A percentile compares a stretch with the other conserved stretches of the same genome.
Conservation (phyloP, 2,888 invertebrate species). For the Nemurella pictetii region DNA sequence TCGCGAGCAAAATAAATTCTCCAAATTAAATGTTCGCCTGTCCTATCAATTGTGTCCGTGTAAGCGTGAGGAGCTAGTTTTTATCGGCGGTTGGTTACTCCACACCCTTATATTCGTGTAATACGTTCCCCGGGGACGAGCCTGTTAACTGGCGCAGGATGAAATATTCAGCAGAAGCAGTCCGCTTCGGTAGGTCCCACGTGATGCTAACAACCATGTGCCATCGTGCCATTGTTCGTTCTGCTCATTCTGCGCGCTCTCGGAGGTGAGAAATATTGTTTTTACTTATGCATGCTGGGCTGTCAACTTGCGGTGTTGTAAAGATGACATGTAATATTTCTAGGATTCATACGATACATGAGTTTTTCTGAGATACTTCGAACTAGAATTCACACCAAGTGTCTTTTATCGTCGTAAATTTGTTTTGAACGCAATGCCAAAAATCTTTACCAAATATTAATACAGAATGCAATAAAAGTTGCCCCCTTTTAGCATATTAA, state of each 20-base stretch:
- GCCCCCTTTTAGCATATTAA: too few relatives aligned
- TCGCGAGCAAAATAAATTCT: background rate
- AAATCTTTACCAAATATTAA: too few relatives aligned
- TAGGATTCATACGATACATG: too few relatives aligned
- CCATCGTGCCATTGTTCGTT: too few relatives aligned
- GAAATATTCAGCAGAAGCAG: slow-evolving; percentile 38
- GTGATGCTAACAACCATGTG: background rate
- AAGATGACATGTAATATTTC: background rate
- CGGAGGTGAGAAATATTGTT: background rate
- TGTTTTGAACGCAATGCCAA: too few relatives aligned
- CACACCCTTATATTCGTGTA: slow-evolving; percentile 36
- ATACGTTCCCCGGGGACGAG: slow-evolving; percentile 38
- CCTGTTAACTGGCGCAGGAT: slow-evolving; percentile 21
- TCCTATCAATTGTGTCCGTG: slow-evolving; percentile 3
- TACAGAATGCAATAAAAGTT: too few relatives aligned
- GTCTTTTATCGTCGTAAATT: too few relatives aligned
- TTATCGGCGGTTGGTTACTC: slow-evolving; percentile 40
- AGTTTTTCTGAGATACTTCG: too few relatives aligned
- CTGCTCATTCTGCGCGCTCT: background rate
- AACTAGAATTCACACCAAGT: too few relatives aligned
- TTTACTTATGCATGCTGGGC: background rate
- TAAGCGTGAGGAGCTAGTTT: slow-evolving; percentile 32
- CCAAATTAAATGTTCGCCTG: slow-evolving; percentile 24
- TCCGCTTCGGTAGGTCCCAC: background rate
- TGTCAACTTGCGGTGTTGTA: background rate